These are phyloP conservation scores for Ethmia dodecea DNA, from an alignment of 2,888 invertebrate genomes.

Conservation along the genomic window DNA sequence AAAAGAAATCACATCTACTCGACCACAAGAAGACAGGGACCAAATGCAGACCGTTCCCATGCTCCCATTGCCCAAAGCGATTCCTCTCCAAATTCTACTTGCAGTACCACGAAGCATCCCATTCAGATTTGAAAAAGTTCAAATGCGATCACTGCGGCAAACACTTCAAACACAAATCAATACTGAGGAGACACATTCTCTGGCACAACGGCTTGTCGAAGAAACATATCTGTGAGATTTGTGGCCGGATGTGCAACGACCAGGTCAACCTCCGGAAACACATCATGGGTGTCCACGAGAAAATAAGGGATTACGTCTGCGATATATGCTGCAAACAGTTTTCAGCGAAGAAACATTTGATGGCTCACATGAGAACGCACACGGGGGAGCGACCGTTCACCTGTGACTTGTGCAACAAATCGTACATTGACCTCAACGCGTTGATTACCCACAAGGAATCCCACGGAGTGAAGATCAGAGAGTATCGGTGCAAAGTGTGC, in stretches of 20 bases:
- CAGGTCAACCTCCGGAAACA: slow-evolving; percentile 21
- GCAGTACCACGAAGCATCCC: slow-evolving; percentile 5
- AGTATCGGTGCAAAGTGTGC: slow-evolving; percentile 18
- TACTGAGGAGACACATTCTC: slow-evolving; percentile 18
- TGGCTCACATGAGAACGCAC: slow-evolving; percentile 20
- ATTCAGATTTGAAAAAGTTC: slow-evolving; percentile 11
- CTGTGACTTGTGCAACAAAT: slow-evolving; percentile 17
- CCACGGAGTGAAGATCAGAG: neutral
- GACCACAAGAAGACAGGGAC: slow-evolving; percentile 5
- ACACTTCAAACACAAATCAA: slow-evolving; percentile 13
- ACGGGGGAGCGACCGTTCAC: slow-evolving; percentile 20
- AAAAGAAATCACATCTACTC: neutral
- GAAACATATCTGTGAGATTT: slow-evolving; percentile 22
- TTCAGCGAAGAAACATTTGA: slow-evolving; percentile 23
- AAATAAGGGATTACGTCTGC: slow-evolving; percentile 21
- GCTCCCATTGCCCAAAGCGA: slow-evolving; percentile 13
- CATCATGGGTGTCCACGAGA: slow-evolving; percentile 22
- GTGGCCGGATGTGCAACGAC: slow-evolving; percentile 25
- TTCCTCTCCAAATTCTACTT: slow-evolving; percentile 1
- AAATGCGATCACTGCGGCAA: slow-evolving; percentile 25
- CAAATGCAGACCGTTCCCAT: neutral
- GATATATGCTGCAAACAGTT: slow-evolving; percentile 21
- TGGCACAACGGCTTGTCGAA: slow-evolving; percentile 20
- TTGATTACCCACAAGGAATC: neutral
- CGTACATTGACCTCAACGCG: slow-evolving; percentile 8